phyloP scores from a whole-genome alignment of 2,888 invertebrate species.

The Chalcis sispes region DNA sequence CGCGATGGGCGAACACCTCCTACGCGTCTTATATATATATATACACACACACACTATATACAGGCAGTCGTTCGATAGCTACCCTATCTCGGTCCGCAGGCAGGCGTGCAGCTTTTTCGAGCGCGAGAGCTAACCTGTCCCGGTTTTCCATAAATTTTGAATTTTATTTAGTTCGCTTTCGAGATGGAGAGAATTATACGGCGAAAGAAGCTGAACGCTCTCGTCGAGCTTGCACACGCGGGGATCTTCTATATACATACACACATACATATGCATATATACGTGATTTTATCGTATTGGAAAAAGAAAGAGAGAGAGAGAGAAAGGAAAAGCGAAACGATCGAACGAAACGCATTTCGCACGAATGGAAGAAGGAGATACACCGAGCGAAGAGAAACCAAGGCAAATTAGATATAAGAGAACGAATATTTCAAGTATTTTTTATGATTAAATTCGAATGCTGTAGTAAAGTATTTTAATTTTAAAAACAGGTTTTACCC shows the following conservation, averaged over 20 bases:
- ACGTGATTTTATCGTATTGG: constrained; percentile 3
- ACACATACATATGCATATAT: no score
- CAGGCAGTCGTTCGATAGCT: constrained; percentile 9
- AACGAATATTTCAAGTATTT: no score
- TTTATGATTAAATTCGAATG: no score
- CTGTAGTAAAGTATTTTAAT: no score
- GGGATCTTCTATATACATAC: no score
- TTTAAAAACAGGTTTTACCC: no score
- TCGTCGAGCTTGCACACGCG: neutral
- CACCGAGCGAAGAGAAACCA: constrained; percentile 24
- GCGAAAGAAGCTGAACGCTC: constrained; percentile 32
- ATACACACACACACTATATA: neutral
- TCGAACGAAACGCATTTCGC: constrained; percentile 24
- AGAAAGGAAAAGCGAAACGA: neutral
- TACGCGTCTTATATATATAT: constrained; percentile 40
- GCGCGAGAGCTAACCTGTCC: constrained; percentile 48
- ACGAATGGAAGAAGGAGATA: constrained; percentile 50
- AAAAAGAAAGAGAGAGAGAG: constrained; percentile 1
- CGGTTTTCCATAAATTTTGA: constrained; percentile 73
- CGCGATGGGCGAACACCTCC: constrained; percentile 36
- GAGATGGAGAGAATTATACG: neutral
- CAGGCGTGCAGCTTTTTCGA: constrained; percentile 1
- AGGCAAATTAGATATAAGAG: no score
- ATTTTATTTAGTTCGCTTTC: constrained; percentile 69
- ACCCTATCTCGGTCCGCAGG: constrained; percentile 44